Percentiles rank a stretch among this genome's conserved stretches.
These are phyloP conservation scores for Eristalis arbustorum DNA, from an alignment of 2,888 invertebrate species.

Conservation along the genomic window DNA sequence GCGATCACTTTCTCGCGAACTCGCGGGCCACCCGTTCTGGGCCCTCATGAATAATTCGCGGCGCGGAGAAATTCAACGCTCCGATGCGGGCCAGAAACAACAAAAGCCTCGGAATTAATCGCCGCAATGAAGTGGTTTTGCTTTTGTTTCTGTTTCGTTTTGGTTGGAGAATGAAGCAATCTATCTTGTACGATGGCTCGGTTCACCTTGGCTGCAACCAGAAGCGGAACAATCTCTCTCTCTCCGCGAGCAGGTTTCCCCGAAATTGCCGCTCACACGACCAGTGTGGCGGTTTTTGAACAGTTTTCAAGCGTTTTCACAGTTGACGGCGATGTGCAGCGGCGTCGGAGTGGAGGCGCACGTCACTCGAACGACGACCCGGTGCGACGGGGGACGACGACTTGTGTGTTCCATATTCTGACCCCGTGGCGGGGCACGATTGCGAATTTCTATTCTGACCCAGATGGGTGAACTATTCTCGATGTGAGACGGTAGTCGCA, in stretches of 20 bases:
- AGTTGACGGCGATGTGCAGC: neutral
- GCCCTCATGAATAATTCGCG: constrained; percentile 8
- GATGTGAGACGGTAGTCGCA: neutral
- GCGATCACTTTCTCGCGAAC: constrained; percentile 20
- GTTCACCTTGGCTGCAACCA: constrained; percentile 9
- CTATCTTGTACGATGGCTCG: neutral
- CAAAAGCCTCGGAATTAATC: neutral
- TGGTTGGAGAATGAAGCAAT: neutral
- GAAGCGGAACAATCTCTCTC: constrained; percentile 17
- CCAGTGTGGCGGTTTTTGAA: neutral
- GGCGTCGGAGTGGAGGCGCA: neutral
- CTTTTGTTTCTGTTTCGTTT: neutral
- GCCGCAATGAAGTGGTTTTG: neutral
- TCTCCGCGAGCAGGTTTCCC: constrained; percentile 25
- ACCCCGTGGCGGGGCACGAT: neutral
- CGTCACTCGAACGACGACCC: constrained; percentile 18
- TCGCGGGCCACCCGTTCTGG: neutral
- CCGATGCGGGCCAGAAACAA: neutral
- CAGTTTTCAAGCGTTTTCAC: neutral
- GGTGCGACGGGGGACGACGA: neutral
- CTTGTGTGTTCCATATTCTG: constrained; percentile 3
- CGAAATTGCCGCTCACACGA: constrained; percentile 8
- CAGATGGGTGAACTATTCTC: neutral
- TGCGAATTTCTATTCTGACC: neutral
- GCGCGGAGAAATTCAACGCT: constrained; percentile 7